phyloP scores from a whole-genome alignment of 1,140 invertebrate genomes.

The Drosophila baimaii region DNA sequence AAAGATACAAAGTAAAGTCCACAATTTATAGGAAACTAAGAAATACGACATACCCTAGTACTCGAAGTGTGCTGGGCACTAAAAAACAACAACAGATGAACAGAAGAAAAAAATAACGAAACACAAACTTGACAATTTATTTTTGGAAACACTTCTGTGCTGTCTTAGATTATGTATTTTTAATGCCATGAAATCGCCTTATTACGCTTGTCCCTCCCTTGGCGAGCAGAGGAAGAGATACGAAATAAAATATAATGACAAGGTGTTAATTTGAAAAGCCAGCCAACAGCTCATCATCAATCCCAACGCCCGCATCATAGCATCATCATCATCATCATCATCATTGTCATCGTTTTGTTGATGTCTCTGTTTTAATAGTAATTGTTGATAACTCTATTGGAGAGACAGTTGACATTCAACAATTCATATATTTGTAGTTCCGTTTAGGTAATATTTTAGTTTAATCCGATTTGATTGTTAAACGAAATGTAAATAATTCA shows the following conservation, averaged over 20 bases:
- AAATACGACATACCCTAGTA: background rate
- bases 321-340: slow-evolving; percentile 4
- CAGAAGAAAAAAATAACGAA: slow-evolving; percentile 4
- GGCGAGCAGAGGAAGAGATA: background rate
- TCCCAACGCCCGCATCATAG: slow-evolving; percentile 12
- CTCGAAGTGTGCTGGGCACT: background rate
- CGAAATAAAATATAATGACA: slow-evolving; percentile 46
- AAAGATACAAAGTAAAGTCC: no score
- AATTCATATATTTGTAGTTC: background rate
- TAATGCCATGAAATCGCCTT: slow-evolving; percentile 52
- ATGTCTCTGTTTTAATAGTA: slow-evolving; percentile 24
- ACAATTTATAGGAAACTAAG: background rate
- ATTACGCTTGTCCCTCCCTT: slow-evolving; percentile 22
- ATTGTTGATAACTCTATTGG: slow-evolving; percentile 26
- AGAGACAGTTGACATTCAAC: background rate
- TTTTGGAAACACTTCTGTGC: slow-evolving; percentile 51
- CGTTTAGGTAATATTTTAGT: background rate
- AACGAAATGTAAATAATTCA: slow-evolving; percentile 9
- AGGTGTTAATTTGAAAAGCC: slow-evolving; percentile 52
- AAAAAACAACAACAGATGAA: background rate
- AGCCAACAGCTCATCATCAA: slow-evolving; percentile 21
- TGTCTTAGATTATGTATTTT: slow-evolving; percentile 61
- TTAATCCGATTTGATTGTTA: background rate
- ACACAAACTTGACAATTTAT: slow-evolving; percentile 59
- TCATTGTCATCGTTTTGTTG: slow-evolving; percentile 19